These are phyloP conservation scores for Lithophane semibrunnea DNA, from an alignment of 2,888 invertebrate species.

Conservation along the genomic window DNA sequence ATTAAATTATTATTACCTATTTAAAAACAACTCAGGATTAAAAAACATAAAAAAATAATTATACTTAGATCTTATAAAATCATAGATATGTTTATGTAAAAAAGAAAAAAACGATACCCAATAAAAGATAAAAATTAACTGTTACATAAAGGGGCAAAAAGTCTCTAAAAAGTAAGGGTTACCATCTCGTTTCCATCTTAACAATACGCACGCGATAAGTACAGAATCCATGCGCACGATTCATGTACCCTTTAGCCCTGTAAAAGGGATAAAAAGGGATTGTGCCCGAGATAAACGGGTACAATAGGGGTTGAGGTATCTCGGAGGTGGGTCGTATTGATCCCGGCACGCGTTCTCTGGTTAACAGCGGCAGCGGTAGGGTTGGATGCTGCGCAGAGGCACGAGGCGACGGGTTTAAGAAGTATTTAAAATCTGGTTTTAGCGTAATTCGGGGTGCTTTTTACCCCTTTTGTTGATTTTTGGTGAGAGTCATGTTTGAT, in stretches of 20 bases:
- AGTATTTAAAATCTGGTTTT: constrained; percentile 66
- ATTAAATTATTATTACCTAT: constrained; percentile 13
- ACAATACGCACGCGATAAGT: constrained; percentile 87
- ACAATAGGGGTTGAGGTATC: constrained; percentile 76
- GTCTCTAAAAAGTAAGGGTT: constrained; percentile 75
- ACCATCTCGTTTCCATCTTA: constrained; percentile 79
- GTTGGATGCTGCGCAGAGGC: constrained; percentile 84
- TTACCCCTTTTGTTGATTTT: constrained; percentile 48
- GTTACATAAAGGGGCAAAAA: constrained; percentile 69
- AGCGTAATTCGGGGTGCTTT: constrained; percentile 27
- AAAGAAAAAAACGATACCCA: not conserved
- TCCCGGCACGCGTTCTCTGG: constrained; percentile 87
- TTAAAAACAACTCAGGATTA: not conserved
- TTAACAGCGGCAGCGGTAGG: constrained; percentile 75
- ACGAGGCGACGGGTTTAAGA: constrained; percentile 75
- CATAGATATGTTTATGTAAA: not conserved
- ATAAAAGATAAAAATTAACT: constrained; percentile 66
- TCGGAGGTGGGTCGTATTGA: constrained; percentile 83
- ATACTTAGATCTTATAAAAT: not conserved
- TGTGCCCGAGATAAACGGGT: constrained; percentile 81
- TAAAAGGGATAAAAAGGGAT: constrained; percentile 84
- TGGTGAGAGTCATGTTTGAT: constrained; percentile 1
- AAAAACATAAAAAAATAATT: not conserved
- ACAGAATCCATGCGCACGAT: constrained; percentile 89
- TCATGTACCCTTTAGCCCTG: constrained; percentile 84